phyloP scores from a whole-genome alignment of 2,113 vertebrate genomes.

The Pteropus alecto region DNA sequence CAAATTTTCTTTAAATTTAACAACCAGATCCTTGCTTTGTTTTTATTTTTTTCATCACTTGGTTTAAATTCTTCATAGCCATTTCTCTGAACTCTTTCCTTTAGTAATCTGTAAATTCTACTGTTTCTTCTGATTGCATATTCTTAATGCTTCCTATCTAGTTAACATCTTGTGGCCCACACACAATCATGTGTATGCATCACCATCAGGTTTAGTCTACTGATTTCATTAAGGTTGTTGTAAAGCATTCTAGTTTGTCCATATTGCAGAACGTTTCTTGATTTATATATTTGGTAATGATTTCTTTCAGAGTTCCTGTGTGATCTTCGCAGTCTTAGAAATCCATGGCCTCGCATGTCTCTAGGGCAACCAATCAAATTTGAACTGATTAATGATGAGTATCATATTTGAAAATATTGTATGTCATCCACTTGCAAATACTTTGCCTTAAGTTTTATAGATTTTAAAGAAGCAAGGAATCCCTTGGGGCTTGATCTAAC shows the following conservation, averaged over 20 bases:
- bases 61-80: neutral
- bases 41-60: slow-evolving; percentile 30
- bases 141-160: neutral
- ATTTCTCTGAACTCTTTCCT: neutral
- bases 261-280: neutral
- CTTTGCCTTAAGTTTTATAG: slow-evolving; percentile 19
- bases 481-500: neutral
- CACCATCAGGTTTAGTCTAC: neutral
- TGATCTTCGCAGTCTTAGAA: slow-evolving; percentile 48
- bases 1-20: slow-evolving; percentile 26
- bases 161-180: neutral
- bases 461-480: slow-evolving; percentile 36
- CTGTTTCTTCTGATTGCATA: neutral
- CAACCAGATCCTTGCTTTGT: neutral
- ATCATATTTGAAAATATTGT: slow-evolving; percentile 18
- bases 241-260: neutral
- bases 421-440: slow-evolving; percentile 13
- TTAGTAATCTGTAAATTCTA: neutral
- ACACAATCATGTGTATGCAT: neutral
- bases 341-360: neutral
- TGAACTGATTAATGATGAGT: slow-evolving; percentile 1
- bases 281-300: neutral
- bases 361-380: neutral
- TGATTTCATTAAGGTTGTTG: neutral
- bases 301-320: slow-evolving; percentile 30